Evolutionary conservation across 2,113 vertebrate genomes (phyloP).

Genomic region (Aleadryas rufinucha): DNA sequence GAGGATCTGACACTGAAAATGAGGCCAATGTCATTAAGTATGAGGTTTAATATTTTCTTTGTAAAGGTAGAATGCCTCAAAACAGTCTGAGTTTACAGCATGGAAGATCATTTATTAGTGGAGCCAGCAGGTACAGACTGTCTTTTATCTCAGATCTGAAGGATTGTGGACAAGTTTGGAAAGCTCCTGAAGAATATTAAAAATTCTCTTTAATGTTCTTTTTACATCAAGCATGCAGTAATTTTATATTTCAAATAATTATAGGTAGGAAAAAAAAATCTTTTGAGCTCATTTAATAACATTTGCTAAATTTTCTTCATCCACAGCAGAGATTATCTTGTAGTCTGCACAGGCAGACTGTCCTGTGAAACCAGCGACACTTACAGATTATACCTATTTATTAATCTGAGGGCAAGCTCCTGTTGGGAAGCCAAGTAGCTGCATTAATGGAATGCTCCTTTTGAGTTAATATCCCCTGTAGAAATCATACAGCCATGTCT

Average conservation of each 20-base stretch:
- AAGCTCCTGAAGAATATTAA: neutral
- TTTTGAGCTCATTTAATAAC: neutral
- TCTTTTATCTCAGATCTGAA: conserved; percentile 34
- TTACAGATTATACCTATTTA: conserved; percentile 6
- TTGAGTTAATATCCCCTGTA: neutral
- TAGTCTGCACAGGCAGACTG: neutral
- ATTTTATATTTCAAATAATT: conserved; percentile 6
- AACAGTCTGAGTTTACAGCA: neutral
- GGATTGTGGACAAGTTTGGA: neutral
- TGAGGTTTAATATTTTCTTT: neutral
- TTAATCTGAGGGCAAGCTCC: conserved; percentile 39
- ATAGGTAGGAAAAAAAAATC: neutral
- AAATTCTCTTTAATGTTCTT: neutral
- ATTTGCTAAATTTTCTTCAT: neutral
- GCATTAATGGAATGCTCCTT: neutral
- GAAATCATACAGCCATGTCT: neutral
- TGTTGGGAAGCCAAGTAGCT: conserved; percentile 33
- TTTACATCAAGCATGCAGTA: neutral
- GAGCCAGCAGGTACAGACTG: neutral
- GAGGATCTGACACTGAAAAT: neutral
- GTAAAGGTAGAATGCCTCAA: neutral
- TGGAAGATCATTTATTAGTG: neutral
- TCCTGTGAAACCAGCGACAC: neutral
- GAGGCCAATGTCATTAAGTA: neutral
- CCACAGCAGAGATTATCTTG: neutral